Base-by-base conservation (phyloP, 2,888 invertebrate genomes). In the Harmothoe impar region DNA sequence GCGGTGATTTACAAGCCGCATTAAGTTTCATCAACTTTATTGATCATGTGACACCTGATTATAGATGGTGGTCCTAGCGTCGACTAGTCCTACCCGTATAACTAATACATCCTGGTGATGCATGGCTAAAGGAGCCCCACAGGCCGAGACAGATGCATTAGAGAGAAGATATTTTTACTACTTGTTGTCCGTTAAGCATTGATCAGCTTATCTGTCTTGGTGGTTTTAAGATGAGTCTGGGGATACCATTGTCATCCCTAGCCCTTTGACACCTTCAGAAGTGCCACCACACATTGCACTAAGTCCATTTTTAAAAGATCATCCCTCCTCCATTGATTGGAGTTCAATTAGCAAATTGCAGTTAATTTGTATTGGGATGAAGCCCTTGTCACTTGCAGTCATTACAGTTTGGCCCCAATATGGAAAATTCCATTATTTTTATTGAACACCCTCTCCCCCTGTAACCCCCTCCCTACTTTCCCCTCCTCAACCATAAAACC, bases 341-440 rank as follows among this genome's bases (percentile, higher is more conserved):
- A n/a, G 68, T 68, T 68, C 68, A 68, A 68, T 68, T 68, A 68
- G 68, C n/a, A 68, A 68, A 68, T 68, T 68, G 68, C 68, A 68
- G 68, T 68, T 68, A 68, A 68, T 68, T 68, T 68, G 68, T 17
- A 68, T 68, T 68, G 68, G 68, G 68, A 68, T 68, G 68, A 68
- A 12, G 68, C 68, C 68, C 17, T n/a, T 68, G 68, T 68, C 68
- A 68, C 17, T 68, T 12, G 68, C 68, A 68, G 17, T 68, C 68
- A 68, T 68, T 68, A 68, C 68, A 68, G 68, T n/a, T 5, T n/a
- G 17, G 68, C 17, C 68, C n/a, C 68, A 68, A 68, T 68, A 68
- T 68, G 68, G 68, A 68, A 68, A 68, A 68, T 68, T 68, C 68
- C 68, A 68, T 68, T 68, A 12, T 68, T 68, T 68, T 68, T 68